Conservation (phyloP, 2,888 invertebrate species). For the Drosophila quasianomalipes region DNA sequence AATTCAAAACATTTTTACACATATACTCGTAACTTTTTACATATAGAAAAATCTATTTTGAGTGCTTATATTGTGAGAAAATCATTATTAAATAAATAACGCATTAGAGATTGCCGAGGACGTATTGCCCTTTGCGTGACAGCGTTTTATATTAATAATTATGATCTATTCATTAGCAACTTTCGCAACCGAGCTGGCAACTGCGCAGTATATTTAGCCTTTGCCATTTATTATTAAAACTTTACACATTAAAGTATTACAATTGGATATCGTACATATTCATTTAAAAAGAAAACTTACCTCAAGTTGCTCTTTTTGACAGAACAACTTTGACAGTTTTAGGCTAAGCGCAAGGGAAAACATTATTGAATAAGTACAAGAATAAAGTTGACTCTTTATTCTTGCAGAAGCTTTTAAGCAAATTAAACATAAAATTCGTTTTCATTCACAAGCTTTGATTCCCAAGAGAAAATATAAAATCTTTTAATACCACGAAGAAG, state of each 20-base stretch:
- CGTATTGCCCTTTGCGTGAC: neutral
- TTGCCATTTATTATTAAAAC: neutral
- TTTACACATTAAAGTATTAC: neutral
- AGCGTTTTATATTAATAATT: neutral
- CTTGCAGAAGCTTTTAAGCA: neutral
- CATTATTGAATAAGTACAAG: neutral
- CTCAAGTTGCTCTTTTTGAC: neutral
- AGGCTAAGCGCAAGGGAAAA: neutral
- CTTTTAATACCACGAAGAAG: neutral
- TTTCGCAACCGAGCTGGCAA: neutral
- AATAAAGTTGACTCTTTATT: neutral
- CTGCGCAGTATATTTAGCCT: neutral
- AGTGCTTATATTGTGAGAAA: neutral
- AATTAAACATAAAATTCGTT: neutral
- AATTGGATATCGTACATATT: neutral
- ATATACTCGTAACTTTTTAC: neutral
- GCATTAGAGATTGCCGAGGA: neutral
- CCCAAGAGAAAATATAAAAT: neutral
- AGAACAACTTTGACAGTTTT: constrained; percentile 3
- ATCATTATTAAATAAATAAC: neutral
- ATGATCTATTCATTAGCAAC: neutral
- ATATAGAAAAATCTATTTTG: neutral
- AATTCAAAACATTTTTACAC: constrained; percentile 38
- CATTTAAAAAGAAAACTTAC: neutral
- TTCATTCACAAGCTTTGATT: neutral